A percentile compares a stretch with the other conserved stretches of the same genome.
phyloP scores from a whole-genome alignment of 2,888 invertebrate genomes.

The Nomada ruficornis region DNA sequence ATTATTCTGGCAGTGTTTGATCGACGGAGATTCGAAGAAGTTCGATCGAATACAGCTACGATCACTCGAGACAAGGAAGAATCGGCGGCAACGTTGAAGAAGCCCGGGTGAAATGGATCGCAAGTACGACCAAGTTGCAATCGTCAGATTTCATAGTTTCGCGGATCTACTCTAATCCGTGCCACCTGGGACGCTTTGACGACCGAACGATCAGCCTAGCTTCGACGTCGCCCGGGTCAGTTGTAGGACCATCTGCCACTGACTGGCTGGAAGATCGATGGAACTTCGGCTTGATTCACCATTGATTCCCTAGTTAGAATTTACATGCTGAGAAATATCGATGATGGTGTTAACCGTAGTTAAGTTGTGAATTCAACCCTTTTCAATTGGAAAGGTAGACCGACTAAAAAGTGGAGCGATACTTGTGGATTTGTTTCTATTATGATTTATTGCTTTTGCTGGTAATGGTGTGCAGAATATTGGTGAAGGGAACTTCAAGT shows the following conservation, averaged over 20 bases:
- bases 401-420: background rate
- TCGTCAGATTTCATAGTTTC: constrained; percentile 9
- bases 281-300: background rate
- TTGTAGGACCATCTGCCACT: too few species aligned
- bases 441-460: too few species aligned
- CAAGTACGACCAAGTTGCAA: background rate
- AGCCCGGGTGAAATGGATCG: background rate
- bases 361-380: too few species aligned
- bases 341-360: background rate
- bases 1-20: too few species aligned
- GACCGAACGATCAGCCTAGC: background rate
- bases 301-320: too few species aligned
- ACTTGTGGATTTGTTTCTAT: too few species aligned
- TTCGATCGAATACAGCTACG: background rate
- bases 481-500: background rate
- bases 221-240: background rate
- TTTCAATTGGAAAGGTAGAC: background rate
- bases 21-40: too few species aligned
- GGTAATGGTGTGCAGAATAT: background rate
- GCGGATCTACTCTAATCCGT: background rate
- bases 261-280: background rate
- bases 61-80: background rate
- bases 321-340: background rate
- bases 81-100: background rate
- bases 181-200: background rate